phyloP scores from a whole-genome alignment of 1,140 invertebrate genomes.

The Ganaspis sp. region DNA sequence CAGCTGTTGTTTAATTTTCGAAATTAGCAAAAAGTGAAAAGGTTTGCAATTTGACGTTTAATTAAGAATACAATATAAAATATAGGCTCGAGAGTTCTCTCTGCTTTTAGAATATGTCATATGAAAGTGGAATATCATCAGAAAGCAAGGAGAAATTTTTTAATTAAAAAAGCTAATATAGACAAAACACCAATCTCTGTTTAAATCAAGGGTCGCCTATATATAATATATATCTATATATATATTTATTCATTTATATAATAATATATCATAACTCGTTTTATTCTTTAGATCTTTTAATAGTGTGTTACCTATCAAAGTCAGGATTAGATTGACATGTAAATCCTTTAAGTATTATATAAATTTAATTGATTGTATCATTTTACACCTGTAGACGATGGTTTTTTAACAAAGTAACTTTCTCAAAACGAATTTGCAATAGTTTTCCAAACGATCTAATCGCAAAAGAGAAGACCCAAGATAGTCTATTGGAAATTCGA shows the following conservation, averaged over 20 bases:
- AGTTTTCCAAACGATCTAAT: neutral
- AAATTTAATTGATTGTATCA: slow-evolving; percentile 65
- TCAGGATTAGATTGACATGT: slow-evolving; percentile 62
- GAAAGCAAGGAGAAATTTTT: slow-evolving; percentile 9
- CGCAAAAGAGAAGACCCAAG: neutral
- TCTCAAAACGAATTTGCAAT: slow-evolving; percentile 41
- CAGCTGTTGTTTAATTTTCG: neutral
- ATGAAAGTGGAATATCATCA: neutral
- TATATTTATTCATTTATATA: slow-evolving; percentile 31
- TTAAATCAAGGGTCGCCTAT: slow-evolving; percentile 41
- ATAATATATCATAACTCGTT: slow-evolving; percentile 29
- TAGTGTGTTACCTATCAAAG: slow-evolving; percentile 45
- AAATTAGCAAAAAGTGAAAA: slow-evolving; percentile 10
- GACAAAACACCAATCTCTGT: slow-evolving; percentile 35
- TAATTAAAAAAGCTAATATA: slow-evolving; percentile 4
- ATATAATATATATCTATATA: slow-evolving; percentile 28
- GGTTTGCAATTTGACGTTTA: neutral
- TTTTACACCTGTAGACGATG: slow-evolving; percentile 57
- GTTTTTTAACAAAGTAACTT: slow-evolving; percentile 47
- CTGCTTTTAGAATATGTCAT: slow-evolving; percentile 15
- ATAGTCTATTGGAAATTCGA: slow-evolving; percentile 37
- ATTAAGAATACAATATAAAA: slow-evolving; percentile 24
- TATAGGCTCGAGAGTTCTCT: slow-evolving; percentile 15
- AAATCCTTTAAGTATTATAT: slow-evolving; percentile 52
- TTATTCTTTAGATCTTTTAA: slow-evolving; percentile 25